Base-by-base conservation (phyloP, 1,140 invertebrate species). In the Drosophila repleta region DNA sequence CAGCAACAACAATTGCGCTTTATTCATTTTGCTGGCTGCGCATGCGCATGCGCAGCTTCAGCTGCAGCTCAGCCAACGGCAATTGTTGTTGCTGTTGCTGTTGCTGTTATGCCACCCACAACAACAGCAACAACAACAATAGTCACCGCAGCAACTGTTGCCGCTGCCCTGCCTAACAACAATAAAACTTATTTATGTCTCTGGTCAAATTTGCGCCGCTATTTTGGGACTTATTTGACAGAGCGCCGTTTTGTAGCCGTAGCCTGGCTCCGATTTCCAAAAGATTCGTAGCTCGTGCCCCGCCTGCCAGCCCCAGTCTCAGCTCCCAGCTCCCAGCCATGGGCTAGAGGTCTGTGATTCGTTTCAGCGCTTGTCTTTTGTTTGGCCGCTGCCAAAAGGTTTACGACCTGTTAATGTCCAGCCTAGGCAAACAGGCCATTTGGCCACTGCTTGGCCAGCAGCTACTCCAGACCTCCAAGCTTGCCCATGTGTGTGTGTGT, bases 131-230 rank as follows among this genome's bases (percentile, higher is more conserved):
- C 15, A 62, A 56, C 51, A 48, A 10, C 46, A 69, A 69, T 37
- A 10, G 35, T 10, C 8, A 10, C 10, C 6, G 10, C 56, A 58
- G 15, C 45, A 41, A 43, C 39, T 4, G 39, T 43, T 43, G 32
- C 32, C 18, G 58, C 63, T 29, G 35, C 29, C 49, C 46, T 48
- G 62, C 21, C 39, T 32, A 46, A 61, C 64, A 89, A 90, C 85
- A 90, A 90, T 90, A 87, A 90, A 90, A 90, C 78, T 90, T 90
- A 90, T 90, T 90, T 90, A 90, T 90, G 87, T 90, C 77, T 68
- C 56, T 90, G 81, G 81, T 78, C 81, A 90, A 89, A 87, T 90
- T 90, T 90, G 75, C 72, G 71, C 64, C 74, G 81, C 78, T 90
- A 90, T 87, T 84, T 87, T 82, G 78, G 68, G 63, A 85, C 87